Conservation (phyloP, 2,113 vertebrate species). For the Sminthopsis crassicaudata region DNA sequence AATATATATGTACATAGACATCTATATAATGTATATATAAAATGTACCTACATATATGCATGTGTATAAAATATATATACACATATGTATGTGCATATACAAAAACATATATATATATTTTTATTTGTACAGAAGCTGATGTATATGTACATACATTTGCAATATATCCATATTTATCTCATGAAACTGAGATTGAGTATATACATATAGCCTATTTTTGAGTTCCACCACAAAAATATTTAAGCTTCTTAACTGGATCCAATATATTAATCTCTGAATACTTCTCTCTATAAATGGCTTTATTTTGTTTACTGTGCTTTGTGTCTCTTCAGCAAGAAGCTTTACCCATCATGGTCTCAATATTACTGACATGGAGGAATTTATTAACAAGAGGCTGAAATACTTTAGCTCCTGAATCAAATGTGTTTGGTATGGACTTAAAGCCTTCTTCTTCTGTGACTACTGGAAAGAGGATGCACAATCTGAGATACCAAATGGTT, state of each 20-base stretch:
- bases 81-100: no score
- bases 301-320: conserved; percentile 6
- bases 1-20: no score
- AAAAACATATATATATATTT: no score
- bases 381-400: neutral
- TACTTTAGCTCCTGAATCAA: neutral
- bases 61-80: no score
- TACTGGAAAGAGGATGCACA: neutral
- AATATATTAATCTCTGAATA: conserved; percentile 23
- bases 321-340: neutral
- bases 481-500: neutral
- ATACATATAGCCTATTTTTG: conserved; percentile 3
- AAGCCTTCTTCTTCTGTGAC: neutral
- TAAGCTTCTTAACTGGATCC: conserved; percentile 32
- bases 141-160: no score
- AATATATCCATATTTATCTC: neutral
- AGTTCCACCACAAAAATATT: conserved; percentile 3
- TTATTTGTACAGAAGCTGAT: no score
- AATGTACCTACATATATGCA: no score
- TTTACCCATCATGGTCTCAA: neutral
- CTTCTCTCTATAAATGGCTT: conserved; percentile 38
- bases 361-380: neutral
- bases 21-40: no score
- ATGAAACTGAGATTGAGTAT: accelerated
- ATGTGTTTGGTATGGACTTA: neutral